These are phyloP conservation scores for Leontopithecus rosalia DNA, from an alignment of 2,797 vertebrate species.

Conservation along the genomic window DNA sequence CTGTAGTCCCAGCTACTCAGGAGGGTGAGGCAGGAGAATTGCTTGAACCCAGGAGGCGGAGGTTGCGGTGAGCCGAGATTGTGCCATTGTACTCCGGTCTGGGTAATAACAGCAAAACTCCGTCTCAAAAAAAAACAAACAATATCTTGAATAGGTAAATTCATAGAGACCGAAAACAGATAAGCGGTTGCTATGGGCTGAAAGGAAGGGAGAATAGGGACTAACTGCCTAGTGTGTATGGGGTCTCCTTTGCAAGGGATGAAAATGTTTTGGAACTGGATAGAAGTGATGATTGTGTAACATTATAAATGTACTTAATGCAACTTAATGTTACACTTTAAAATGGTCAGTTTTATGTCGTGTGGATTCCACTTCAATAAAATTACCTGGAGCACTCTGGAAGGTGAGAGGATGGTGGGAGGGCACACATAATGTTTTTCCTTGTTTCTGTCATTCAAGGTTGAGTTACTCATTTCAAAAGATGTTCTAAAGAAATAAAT, in stretches of 20 bases:
- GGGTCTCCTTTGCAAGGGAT: not conserved
- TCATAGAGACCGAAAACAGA: not conserved
- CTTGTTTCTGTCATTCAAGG: slow-evolving; percentile 8
- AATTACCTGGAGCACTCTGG: not conserved
- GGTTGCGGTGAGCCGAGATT: no score
- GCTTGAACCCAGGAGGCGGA: no score
- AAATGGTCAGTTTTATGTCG: not conserved
- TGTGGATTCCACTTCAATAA: not conserved
- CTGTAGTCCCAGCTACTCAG: no score
- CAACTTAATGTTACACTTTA: slow-evolving; percentile 34
- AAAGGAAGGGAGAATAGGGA: not conserved
- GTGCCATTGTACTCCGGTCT: no score
- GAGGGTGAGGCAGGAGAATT: no score
- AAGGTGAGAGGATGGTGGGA: not conserved
- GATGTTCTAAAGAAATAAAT: not conserved
- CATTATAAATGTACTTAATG: not conserved
- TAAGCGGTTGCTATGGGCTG: not conserved
- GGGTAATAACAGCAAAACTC: no score
- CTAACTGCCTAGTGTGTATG: not conserved
- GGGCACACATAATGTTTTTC: not conserved
- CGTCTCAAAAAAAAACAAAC: no score
- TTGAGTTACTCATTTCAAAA: slow-evolving; percentile 20
- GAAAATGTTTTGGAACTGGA: slow-evolving; percentile 44
- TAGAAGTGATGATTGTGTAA: not conserved
- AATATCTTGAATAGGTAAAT: not conserved